A percentile compares a stretch with the other conserved stretches of the same genome.
These are phyloP conservation scores for Strix uralensis DNA, from an alignment of 2,113 vertebrate species.

Conservation along the genomic window DNA sequence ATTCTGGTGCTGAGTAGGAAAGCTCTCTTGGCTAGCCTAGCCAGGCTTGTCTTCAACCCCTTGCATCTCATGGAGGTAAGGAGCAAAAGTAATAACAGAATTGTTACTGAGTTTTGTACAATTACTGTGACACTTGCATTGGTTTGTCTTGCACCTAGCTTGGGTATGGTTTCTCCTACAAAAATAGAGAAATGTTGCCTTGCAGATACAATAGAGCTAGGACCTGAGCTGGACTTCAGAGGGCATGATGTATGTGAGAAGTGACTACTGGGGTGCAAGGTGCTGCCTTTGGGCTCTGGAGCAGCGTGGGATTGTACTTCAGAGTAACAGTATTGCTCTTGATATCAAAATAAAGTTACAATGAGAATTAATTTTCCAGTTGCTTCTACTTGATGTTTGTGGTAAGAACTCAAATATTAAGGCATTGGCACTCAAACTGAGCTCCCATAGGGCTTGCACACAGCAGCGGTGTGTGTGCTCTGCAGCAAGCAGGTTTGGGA, in stretches of 20 bases:
- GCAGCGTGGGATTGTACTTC: neutral
- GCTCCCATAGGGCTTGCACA: neutral
- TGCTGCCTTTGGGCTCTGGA: neutral
- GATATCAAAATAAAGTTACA: neutral
- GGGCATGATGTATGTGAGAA: neutral
- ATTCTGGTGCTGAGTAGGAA: neutral
- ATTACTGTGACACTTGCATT: neutral
- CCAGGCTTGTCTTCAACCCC: neutral
- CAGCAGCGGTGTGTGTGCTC: neutral
- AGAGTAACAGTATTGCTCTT: neutral
- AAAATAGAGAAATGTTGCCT: neutral
- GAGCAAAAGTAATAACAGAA: neutral
- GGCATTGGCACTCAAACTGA: neutral
- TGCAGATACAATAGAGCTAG: neutral
- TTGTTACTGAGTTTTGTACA: neutral
- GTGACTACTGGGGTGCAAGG: neutral
- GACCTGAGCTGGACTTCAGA: neutral
- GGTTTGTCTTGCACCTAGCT: neutral
- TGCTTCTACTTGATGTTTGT: neutral
- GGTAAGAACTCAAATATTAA: neutral
- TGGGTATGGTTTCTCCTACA: neutral
- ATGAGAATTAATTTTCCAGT: neutral
- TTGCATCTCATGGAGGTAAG: neutral
- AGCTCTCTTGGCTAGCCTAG: neutral
- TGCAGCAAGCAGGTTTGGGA: neutral